Base-by-base conservation (phyloP, 2,888 invertebrate species). In the Plusia festucae region DNA sequence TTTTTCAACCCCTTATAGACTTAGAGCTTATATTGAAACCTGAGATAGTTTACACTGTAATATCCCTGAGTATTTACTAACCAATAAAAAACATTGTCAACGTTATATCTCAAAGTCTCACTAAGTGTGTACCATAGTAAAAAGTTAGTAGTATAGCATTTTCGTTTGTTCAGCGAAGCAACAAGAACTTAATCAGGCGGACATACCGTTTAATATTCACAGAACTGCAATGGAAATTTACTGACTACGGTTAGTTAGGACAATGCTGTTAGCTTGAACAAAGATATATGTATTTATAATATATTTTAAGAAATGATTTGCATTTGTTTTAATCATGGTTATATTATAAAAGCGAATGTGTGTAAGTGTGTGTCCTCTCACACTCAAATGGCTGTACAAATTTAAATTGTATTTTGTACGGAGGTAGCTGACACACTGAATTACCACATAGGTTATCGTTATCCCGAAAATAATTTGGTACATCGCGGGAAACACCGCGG, bases 161-260 rank as follows among this genome's bases (percentile, higher is more conserved):
- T 52, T 15, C 11, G 22, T 52, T 51, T 73, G 59, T 54, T 64
- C 59, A 46, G n/a, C 55, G 52, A 18, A n/a, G 7, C 51, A 51
- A 2, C 9, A 53, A 40, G 53, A 70, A 70, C 77, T 79, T 75
- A 76, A 77, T 79, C 77, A 76, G 73, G 56, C 64, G 22, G 30
- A 70, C 67, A 8, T 40, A 51, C 24, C 70, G 66, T 68, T 75
- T 77, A 77, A 75, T 76, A 77, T 80, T 70, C 77, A 70, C 65
- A 73, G 72, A 64, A 70, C 40, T 69, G 56, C 65, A 55, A 79
- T 76, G 70, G 73, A 71, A 73, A 74, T 76, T 67, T 73, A 80
- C 65, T 73, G 61, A 40, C 30, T 44, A 22, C n/a, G 64, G 65
- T 60, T 74, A 44, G 69, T 74, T 70, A 65, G 16, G 40, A 13